Conservation (phyloP, 2,113 vertebrate species). For the Percina caprodes region DNA sequence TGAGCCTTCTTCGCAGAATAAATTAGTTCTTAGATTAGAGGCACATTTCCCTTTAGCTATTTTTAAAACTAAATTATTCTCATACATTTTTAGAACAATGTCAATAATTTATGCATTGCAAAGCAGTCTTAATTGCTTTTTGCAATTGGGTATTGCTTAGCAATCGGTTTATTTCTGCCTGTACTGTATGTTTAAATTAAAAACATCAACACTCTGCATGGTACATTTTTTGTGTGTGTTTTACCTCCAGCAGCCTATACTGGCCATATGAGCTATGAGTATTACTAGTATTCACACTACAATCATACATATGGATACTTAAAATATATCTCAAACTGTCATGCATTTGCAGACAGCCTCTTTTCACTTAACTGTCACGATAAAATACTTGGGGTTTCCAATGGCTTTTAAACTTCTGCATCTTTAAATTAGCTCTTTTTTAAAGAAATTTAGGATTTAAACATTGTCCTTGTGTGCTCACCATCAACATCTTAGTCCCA, state of each 20-base stretch:
- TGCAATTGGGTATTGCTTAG: constrained; percentile 3
- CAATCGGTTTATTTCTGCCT: not conserved
- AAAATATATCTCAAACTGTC: not conserved
- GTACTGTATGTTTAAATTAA: not conserved
- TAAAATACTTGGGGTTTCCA: not conserved
- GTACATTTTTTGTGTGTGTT: not conserved
- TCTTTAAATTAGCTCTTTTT: not conserved
- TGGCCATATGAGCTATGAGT: not conserved
- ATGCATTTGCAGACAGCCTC: too few species aligned
- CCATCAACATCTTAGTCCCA: not conserved
- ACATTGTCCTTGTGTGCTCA: not conserved
- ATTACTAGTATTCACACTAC: not conserved
- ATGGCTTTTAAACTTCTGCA: too few species aligned
- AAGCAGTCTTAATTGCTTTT: not conserved
- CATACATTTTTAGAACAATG: not conserved
- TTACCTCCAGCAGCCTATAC: not conserved
- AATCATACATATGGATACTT: not conserved
- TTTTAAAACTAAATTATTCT: constrained; percentile 12
- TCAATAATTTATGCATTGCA: not conserved
- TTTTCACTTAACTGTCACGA: not conserved
- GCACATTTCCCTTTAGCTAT: constrained; percentile 13
- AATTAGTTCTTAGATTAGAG: constrained; percentile 38
- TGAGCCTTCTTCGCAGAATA: constrained; percentile 19
- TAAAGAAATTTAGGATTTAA: not conserved
- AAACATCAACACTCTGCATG: not conserved